phyloP scores from a whole-genome alignment of 2,113 vertebrate genomes.

The Struthidea cinerea region DNA sequence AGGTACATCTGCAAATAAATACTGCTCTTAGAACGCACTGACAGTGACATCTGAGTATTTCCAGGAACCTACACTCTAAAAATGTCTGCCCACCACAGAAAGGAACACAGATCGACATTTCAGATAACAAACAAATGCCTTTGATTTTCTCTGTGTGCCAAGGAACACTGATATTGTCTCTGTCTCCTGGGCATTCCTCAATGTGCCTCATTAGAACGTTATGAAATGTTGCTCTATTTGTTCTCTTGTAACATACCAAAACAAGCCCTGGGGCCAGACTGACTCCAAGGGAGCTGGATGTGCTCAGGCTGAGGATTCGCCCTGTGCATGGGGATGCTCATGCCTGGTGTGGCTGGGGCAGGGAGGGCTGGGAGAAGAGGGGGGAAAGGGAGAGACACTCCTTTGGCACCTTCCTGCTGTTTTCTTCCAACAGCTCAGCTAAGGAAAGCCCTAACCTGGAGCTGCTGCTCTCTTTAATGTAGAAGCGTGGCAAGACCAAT shows the following conservation, averaged over 20 bases:
- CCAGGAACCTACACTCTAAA: conserved; percentile 36
- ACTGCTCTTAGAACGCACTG: background rate
- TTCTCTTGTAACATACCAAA: conserved; percentile 27
- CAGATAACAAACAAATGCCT: conserved; percentile 51
- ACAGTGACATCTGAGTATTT: conserved; percentile 29
- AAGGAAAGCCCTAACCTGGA: background rate
- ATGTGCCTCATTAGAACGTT: conserved; percentile 23
- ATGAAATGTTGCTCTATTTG: conserved; percentile 31
- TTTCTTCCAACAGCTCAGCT: background rate
- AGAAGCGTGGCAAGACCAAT: background rate
- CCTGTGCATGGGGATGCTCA: background rate
- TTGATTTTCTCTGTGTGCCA: conserved; percentile 37
- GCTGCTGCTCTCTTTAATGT: background rate
- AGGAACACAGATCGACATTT: conserved; percentile 28
- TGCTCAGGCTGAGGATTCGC: background rate
- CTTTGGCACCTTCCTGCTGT: background rate
- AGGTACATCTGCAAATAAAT: conserved; percentile 20
- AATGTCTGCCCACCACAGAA: background rate
- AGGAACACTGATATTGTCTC: conserved; percentile 38
- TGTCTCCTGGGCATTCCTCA: conserved; percentile 52
- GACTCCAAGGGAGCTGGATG: background rate
- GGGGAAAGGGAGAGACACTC: accelerated
- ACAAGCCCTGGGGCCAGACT: background rate
- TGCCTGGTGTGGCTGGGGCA: background rate
- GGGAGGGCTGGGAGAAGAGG: background rate